These are phyloP conservation scores for Pandemis cinnamomeana DNA, from an alignment of 2,888 invertebrate species.

Conservation along the genomic window DNA sequence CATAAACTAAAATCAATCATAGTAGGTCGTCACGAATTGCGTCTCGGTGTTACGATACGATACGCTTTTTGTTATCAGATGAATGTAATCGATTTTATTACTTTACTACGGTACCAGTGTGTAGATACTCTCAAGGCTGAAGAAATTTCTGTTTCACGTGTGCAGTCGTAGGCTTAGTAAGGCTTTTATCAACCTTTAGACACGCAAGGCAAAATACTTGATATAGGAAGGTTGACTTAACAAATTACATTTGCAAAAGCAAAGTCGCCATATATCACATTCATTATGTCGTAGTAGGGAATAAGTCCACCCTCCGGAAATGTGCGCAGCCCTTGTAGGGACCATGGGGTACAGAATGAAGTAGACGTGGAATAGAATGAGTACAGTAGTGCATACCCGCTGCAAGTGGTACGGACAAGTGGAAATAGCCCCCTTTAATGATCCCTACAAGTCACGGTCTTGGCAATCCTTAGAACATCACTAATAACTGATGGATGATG, in stretches of 20 bases:
- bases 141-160: conserved; percentile 2
- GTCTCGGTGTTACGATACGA: conserved; percentile 22
- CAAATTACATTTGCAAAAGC: neutral
- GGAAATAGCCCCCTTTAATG: no score
- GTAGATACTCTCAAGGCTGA: conserved; percentile 5
- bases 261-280: neutral
- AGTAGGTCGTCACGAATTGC: conserved; percentile 30
- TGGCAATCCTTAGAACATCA: no score
- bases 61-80: conserved; percentile 27
- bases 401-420: no score
- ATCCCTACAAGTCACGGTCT: no score
- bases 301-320: no score
- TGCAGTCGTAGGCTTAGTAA: neutral
- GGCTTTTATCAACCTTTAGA: neutral
- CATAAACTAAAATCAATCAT: conserved; percentile 15
- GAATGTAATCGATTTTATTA: conserved; percentile 38
- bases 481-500: no score
- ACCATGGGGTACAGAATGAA: no score
- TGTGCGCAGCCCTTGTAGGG: no score
- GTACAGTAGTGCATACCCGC: no score
- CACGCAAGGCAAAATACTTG: neutral
- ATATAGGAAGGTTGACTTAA: neutral
- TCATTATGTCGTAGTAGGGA: neutral
- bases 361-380: no score
- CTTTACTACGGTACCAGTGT: conserved; percentile 15